Evolutionary conservation across 1,140 invertebrate species (phyloP).

Genomic region (Bombus confusus): DNA sequence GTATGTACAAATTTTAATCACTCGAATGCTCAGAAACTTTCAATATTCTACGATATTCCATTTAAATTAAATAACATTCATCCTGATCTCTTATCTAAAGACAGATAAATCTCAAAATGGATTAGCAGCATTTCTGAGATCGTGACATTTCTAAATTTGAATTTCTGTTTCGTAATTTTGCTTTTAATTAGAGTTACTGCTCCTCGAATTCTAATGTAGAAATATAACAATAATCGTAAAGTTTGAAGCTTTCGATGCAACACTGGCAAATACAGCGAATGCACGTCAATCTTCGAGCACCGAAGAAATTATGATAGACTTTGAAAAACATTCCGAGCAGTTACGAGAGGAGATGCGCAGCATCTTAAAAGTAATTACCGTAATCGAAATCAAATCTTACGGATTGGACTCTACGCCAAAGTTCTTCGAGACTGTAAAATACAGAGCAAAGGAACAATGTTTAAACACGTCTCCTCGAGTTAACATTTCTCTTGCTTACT

Average conservation of each 20-base stretch:
- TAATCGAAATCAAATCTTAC: not conserved
- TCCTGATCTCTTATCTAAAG: not conserved
- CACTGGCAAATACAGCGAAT: not conserved
- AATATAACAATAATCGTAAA: not conserved
- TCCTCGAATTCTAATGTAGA: not conserved
- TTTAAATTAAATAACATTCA: not conserved
- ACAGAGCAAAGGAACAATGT: conserved; percentile 55
- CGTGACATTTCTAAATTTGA: not conserved
- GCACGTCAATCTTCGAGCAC: not conserved
- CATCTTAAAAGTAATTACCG: not conserved
- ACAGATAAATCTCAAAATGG: not conserved
- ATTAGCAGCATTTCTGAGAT: not conserved
- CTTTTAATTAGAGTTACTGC: not conserved
- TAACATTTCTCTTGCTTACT: not conserved
- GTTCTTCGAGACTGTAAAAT: conserved; percentile 66
- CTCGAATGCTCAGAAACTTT: not conserved
- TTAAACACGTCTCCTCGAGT: conserved; percentile 61
- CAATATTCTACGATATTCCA: not conserved
- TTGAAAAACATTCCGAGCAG: not conserved
- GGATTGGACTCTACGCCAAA: too few relatives aligned
- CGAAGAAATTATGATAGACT: not conserved
- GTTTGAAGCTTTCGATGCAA: not conserved
- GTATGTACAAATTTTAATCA: not conserved
- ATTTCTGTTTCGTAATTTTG: not conserved
- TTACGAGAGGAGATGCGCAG: not conserved